Evolutionary conservation across 2,888 invertebrate species (phyloP), one percentile per base, ranked within the genome.

Genomic region (Epinotia bilunana): DNA sequence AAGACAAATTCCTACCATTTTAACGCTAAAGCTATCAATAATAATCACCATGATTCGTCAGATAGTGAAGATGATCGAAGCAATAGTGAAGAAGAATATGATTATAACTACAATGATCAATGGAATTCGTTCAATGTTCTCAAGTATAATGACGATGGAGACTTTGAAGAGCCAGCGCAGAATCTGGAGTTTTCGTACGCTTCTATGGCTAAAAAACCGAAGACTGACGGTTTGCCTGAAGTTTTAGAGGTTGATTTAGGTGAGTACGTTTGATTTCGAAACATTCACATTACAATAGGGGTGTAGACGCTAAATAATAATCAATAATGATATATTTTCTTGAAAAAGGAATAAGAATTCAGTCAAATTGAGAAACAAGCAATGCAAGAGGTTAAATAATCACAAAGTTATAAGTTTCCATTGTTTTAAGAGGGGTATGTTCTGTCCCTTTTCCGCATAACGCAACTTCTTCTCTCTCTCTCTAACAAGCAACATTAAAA

Each of bases 141-240:
- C 39, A 16, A 62, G 1, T 60, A 64, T 0, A 72, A 78, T 39
- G 63, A 65, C 28, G 67, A 74, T 13, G 69, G 74, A 46, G 39
- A 61, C 57, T 68, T 72, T 46, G 70, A 80, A 0, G 72, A 70
- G 7, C 61, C 60, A 0, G 57, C 58, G 39, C 33, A 63, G 46
- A 49, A 11, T 61, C 76, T 16, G 61, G 75, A 12, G 6, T 65
- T 6, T 61, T 86, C 87, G 0, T 88, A 87, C 33, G 86, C 86
- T 0, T 78, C 81, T 1, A 83, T 86, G 74, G 83, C 83, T 0
- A 83, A 78, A 55, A 83, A 78, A 63, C 78, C 78, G 0, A 77
- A 76, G n/a, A 46, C 61, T 0, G 57, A 67, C 0, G 39, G 65
- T 12, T 46, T 75, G 1, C 82, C 85, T 0, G 77, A 80, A 16